Percentiles rank a stretch among this genome's conserved stretches.
Conservation (phyloP, 2,888 invertebrate genomes). For the Tortricodes alternella region DNA sequence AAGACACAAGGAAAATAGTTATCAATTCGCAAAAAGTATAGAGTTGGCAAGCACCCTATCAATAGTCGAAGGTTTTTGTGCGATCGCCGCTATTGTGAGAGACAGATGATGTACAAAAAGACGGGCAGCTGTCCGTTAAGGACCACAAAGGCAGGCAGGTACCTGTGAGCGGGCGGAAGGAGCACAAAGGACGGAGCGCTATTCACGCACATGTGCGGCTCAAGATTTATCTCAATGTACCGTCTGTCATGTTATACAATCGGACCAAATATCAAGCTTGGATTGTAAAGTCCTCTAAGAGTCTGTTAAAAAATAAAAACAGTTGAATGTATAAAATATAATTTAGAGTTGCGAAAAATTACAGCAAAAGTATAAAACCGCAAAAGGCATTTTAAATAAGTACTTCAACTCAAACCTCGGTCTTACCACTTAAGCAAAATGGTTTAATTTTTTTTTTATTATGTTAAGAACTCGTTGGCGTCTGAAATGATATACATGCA, state of each 20-base stretch:
- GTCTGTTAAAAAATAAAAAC: too few relatives aligned
- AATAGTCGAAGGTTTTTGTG: conserved; percentile 35
- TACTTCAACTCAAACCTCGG: too few relatives aligned
- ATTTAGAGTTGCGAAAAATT: too few relatives aligned
- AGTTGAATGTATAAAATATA: too few relatives aligned
- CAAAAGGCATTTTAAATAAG: too few relatives aligned
- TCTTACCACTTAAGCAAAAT: too few relatives aligned
- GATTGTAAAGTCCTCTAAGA: too few relatives aligned
- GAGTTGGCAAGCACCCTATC: neutral
- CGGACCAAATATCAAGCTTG: conserved; percentile 15
- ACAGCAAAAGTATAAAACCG: too few relatives aligned
- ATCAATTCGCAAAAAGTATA: neutral
- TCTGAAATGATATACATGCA: too few relatives aligned
- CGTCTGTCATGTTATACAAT: conserved; percentile 28
- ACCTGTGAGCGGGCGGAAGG: conserved; percentile 31
- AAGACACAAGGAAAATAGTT: neutral
- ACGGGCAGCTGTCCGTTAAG: conserved; percentile 48
- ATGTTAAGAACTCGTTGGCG: too few relatives aligned
- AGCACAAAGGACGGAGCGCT: conserved; percentile 13
- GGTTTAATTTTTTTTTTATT: too few relatives aligned
- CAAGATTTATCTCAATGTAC: conserved; percentile 20
- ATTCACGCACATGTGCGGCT: conserved; percentile 14
- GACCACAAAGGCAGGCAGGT: conserved; percentile 49
- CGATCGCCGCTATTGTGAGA: conserved; percentile 4
- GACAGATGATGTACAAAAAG: conserved; percentile 26